Percentiles rank a stretch among this genome's conserved stretches.
Conservation (phyloP, 2,888 invertebrate species). For the Archips crataeganus region DNA sequence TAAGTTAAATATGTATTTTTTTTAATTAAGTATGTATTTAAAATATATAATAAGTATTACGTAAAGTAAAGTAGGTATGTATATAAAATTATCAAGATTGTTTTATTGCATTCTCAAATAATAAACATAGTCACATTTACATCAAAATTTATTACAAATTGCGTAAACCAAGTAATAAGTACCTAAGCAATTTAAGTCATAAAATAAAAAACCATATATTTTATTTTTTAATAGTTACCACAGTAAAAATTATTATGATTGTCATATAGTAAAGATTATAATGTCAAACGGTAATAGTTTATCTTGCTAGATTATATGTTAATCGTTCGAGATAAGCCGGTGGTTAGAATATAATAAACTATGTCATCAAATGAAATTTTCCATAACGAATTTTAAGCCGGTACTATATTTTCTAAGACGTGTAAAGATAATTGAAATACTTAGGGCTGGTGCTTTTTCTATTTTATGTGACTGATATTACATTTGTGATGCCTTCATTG, state of each 20-base stretch:
- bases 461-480: no score
- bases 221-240: neutral
- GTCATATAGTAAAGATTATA: slow-evolving; percentile 4
- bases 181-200: neutral
- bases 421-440: neutral
- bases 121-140: neutral
- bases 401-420: neutral
- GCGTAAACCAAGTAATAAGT: neutral
- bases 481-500: no score
- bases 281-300: slow-evolving; percentile 4
- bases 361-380: slow-evolving; percentile 19
- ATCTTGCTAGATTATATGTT: slow-evolving; percentile 31
- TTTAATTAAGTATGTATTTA: no score
- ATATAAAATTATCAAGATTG: no score
- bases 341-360: slow-evolving; percentile 19
- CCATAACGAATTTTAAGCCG: neutral
- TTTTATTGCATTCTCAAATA: no score
- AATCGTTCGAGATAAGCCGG: slow-evolving; percentile 33
- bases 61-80: no score
- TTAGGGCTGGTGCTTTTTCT: no score
- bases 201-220: slow-evolving; percentile 2
- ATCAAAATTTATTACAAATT: neutral
- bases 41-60: no score
- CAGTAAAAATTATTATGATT: slow-evolving; percentile 17
- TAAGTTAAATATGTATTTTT: no score